These are phyloP conservation scores for Hyles lineata DNA, from an alignment of 2,888 invertebrate species.

Conservation along the genomic window DNA sequence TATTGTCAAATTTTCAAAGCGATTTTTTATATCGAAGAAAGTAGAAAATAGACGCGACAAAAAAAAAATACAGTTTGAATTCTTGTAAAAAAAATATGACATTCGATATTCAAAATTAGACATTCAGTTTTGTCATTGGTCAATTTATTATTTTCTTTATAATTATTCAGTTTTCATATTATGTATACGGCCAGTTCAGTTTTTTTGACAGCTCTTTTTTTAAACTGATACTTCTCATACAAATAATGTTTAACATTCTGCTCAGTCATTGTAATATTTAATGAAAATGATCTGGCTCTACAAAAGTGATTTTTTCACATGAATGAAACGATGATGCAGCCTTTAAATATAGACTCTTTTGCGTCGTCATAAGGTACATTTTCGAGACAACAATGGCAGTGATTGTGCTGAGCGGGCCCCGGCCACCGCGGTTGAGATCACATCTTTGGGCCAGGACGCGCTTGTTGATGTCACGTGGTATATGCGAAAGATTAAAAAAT, in stretches of 20 bases:
- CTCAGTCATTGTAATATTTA: slow-evolving; percentile 27
- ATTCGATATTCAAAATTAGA: too few relatives aligned
- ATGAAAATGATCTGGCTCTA: slow-evolving; percentile 28
- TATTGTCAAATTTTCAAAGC: too few relatives aligned
- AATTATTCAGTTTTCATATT: too few relatives aligned
- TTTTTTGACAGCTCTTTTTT: not conserved
- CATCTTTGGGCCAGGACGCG: slow-evolving; percentile 66
- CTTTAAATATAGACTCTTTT: slow-evolving; percentile 20
- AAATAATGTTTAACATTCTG: slow-evolving; percentile 21
- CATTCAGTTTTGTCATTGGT: too few relatives aligned
- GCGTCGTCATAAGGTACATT: slow-evolving; percentile 14
- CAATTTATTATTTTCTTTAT: too few relatives aligned
- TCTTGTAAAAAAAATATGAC: too few relatives aligned
- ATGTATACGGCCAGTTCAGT: too few relatives aligned
- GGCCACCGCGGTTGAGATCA: slow-evolving; percentile 75
- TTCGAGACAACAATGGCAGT: slow-evolving; percentile 59
- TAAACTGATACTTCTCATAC: slow-evolving; percentile 20
- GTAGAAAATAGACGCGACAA: too few relatives aligned
- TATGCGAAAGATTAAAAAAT: slow-evolving; percentile 47
- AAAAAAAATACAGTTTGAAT: too few relatives aligned
- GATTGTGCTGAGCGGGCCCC: slow-evolving; percentile 53
- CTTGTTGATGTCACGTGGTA: slow-evolving; percentile 47
- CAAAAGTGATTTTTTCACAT: not conserved
- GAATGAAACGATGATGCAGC: slow-evolving; percentile 25
- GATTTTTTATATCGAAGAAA: too few relatives aligned